These are phyloP conservation scores for Drosophila helvetica DNA, from an alignment of 2,888 invertebrate genomes.

Conservation along the genomic window DNA sequence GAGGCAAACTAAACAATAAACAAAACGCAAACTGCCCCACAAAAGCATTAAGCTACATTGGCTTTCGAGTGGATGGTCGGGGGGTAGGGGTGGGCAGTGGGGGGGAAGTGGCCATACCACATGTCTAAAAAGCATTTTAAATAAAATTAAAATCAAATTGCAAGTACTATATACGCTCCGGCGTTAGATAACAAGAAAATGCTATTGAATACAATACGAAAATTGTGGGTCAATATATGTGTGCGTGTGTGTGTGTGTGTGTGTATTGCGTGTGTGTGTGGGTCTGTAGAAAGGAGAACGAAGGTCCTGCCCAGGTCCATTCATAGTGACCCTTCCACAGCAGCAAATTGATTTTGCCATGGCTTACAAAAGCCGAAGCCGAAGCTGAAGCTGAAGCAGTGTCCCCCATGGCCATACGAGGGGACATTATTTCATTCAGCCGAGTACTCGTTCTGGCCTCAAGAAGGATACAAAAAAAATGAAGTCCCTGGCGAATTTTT, in stretches of 20 bases:
- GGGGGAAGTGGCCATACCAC: conserved; percentile 10
- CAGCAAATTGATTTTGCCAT: conserved; percentile 68
- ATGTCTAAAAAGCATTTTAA: conserved; percentile 75
- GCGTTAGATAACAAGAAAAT: conserved; percentile 61
- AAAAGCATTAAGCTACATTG: conserved; percentile 62
- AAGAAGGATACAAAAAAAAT: conserved; percentile 34
- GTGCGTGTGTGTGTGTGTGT: conserved; percentile 2
- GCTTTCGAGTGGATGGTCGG: conserved; percentile 41
- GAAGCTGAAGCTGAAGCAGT: conserved; percentile 17
- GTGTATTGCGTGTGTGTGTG: conserved; percentile 2
- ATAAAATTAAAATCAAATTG: conserved; percentile 76
- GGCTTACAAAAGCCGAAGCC: conserved; percentile 45
- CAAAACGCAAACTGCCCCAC: conserved; percentile 42
- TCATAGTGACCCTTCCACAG: conserved; percentile 45
- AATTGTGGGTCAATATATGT: conserved; percentile 25
- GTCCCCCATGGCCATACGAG: conserved; percentile 16
- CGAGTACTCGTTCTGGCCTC: conserved; percentile 30
- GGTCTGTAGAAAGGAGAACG: not conserved
- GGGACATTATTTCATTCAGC: conserved; percentile 39
- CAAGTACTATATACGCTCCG: conserved; percentile 33
- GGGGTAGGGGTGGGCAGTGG: not conserved
- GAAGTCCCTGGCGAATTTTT: conserved; percentile 24
- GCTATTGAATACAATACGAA: conserved; percentile 57
- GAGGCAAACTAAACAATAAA: conserved; percentile 27
- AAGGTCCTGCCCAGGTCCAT: conserved; percentile 22